These are phyloP conservation scores for Cinclus cinclus DNA, from an alignment of 2,113 vertebrate species.

Conservation along the genomic window DNA sequence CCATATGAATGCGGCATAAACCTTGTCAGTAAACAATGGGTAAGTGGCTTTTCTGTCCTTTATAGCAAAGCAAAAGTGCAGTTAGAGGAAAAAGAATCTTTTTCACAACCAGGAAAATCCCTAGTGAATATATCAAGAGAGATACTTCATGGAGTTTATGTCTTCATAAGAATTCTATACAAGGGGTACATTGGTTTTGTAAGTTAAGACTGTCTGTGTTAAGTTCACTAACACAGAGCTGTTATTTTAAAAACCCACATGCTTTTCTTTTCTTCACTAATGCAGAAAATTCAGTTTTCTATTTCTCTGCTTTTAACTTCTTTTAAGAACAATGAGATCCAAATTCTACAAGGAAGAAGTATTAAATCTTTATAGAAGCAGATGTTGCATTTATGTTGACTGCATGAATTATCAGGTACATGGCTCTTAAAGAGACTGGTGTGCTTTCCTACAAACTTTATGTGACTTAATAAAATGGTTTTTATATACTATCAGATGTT, in stretches of 20 bases:
- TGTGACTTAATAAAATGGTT: slow-evolving; percentile 19
- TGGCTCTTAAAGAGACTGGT: neutral
- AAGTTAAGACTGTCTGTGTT: neutral
- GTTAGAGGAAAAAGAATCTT: neutral
- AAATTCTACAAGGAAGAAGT: neutral
- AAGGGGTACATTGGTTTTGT: neutral
- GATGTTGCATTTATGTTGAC: neutral
- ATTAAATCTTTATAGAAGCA: slow-evolving; percentile 35
- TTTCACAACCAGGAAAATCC: neutral
- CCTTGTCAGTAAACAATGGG: neutral
- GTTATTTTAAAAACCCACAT: slow-evolving; percentile 3
- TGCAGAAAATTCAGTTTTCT: neutral
- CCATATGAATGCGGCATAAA: neutral
- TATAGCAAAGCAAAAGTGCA: neutral
- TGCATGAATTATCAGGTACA: slow-evolving; percentile 14
- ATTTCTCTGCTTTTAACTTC: neutral
- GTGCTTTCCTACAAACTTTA: neutral
- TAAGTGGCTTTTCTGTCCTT: neutral
- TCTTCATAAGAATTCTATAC: neutral
- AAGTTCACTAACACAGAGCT: neutral
- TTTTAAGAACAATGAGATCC: neutral
- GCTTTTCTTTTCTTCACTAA: neutral
- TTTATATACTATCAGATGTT: neutral
- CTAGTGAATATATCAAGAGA: neutral
- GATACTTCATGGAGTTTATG: neutral